A percentile compares a stretch with the other conserved stretches of the same genome.
Evolutionary conservation across 2,797 vertebrate species (phyloP).

Genomic region (Liparis tanakae): DNA sequence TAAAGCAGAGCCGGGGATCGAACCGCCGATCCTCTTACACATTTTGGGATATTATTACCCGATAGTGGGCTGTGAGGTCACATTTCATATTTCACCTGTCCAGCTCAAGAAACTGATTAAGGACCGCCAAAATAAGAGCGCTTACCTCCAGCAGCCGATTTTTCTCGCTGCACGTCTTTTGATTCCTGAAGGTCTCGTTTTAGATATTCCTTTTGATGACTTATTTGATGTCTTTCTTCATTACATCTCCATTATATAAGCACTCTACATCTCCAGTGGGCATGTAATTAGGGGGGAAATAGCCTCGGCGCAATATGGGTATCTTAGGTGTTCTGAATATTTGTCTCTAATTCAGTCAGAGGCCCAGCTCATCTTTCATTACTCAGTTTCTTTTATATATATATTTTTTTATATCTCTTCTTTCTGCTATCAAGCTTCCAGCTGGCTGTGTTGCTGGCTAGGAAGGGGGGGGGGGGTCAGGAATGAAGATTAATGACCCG

Average conservation of each 20-base stretch:
- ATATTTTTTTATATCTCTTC: constrained; percentile 7
- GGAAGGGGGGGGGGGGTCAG: constrained; percentile 41
- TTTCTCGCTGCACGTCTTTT: constrained; percentile 50
- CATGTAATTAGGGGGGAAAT: constrained; percentile 72
- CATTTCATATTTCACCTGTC: constrained; percentile 6
- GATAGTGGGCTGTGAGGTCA: neutral
- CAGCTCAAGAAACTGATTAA: constrained; percentile 38
- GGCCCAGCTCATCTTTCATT: constrained; percentile 48
- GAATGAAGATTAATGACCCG: constrained; percentile 83
- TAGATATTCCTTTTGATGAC: constrained; percentile 70
- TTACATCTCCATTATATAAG: constrained; percentile 61
- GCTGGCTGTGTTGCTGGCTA: constrained; percentile 51
- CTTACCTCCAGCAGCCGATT: constrained; percentile 41
- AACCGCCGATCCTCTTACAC: neutral
- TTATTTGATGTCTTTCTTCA: constrained; percentile 65
- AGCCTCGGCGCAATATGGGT: constrained; percentile 48
- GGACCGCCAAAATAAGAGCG: constrained; percentile 11
- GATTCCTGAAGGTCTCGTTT: constrained; percentile 69
- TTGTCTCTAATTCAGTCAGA: constrained; percentile 73
- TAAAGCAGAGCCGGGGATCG: neutral
- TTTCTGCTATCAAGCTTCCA: constrained; percentile 66
- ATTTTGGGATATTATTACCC: neutral
- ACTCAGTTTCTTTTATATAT: constrained; percentile 16
- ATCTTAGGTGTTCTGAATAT: constrained; percentile 71
- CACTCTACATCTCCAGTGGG: constrained; percentile 70